Conservation (phyloP, 2,113 vertebrate genomes). For the Perognathus longimembris region DNA sequence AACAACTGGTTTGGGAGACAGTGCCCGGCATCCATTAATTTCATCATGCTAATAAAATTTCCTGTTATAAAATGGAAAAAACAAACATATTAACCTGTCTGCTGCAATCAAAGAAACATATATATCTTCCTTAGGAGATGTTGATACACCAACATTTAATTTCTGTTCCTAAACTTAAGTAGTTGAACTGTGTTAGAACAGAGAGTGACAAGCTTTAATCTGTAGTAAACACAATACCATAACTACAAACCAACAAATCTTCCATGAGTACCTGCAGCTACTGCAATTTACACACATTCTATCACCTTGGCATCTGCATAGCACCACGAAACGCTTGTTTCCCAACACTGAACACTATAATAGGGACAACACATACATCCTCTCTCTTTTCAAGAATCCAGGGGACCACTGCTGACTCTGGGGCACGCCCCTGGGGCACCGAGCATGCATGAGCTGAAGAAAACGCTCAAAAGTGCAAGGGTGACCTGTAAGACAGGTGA, state of each 20-base stretch:
- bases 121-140: conserved; percentile 61
- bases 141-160: conserved; percentile 61
- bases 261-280: conserved; percentile 69
- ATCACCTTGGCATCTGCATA: conserved; percentile 37
- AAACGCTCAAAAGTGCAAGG: conserved; percentile 35
- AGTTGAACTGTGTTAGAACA: conserved; percentile 68
- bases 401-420: background rate
- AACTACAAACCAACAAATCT: conserved; percentile 67
- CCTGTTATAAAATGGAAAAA: conserved; percentile 73
- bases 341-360: conserved; percentile 42
- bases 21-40: conserved; percentile 57
- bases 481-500: conserved; percentile 29
- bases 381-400: conserved; percentile 39
- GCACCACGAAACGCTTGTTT: conserved; percentile 58
- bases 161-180: conserved; percentile 68
- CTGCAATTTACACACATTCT: conserved; percentile 50
- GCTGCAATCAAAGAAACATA: conserved; percentile 41
- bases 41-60: conserved; percentile 74
- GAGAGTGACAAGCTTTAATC: conserved; percentile 70
- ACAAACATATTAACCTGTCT: conserved; percentile 72
- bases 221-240: conserved; percentile 46
- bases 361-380: background rate
- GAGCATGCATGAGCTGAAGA: background rate
- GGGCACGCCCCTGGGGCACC: background rate
- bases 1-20: conserved; percentile 68